A percentile compares a stretch with the other conserved stretches of the same genome.
Conservation (phyloP, 2,113 vertebrate genomes). For the Notarius quadriscutis region DNA sequence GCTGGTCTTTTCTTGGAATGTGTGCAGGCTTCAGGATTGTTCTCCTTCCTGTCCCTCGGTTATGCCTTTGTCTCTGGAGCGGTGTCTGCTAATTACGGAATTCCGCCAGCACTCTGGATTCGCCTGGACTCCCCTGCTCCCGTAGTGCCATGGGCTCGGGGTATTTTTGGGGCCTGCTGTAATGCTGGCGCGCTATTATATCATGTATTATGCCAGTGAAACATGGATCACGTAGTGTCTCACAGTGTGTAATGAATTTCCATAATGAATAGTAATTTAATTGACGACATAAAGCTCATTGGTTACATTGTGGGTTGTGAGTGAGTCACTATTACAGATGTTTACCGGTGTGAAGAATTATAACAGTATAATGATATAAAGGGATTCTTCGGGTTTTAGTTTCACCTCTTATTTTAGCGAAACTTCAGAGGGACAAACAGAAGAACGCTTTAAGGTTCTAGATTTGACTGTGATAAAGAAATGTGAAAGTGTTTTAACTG, state of each 20-base stretch:
- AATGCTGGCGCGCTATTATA: slow-evolving; percentile 56
- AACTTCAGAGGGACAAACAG: background rate
- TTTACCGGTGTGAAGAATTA: background rate
- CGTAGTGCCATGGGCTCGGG: slow-evolving; percentile 58
- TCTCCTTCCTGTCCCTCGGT: slow-evolving; percentile 74
- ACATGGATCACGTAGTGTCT: background rate
- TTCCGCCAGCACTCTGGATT: slow-evolving; percentile 63
- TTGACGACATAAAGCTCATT: background rate
- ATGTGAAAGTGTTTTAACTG: background rate
- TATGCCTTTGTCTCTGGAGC: slow-evolving; percentile 69
- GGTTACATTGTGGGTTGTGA: background rate
- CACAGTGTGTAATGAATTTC: background rate
- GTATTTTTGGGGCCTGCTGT: slow-evolving; percentile 70
- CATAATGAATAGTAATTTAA: background rate
- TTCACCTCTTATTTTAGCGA: too few relatives aligned
- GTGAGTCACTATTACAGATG: background rate
- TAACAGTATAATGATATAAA: background rate
- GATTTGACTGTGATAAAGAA: background rate
- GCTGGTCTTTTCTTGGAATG: slow-evolving; percentile 76
- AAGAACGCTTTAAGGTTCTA: background rate
- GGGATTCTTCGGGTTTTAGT: background rate
- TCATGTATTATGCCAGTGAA: slow-evolving; percentile 21
- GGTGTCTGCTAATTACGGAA: slow-evolving; percentile 72
- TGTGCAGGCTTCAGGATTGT: slow-evolving; percentile 71
- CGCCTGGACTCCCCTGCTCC: slow-evolving; percentile 39